A percentile compares a stretch with the other conserved stretches of the same genome.
Conservation (phyloP, 2,113 vertebrate species). For the Capreolus pygargus region DNA sequence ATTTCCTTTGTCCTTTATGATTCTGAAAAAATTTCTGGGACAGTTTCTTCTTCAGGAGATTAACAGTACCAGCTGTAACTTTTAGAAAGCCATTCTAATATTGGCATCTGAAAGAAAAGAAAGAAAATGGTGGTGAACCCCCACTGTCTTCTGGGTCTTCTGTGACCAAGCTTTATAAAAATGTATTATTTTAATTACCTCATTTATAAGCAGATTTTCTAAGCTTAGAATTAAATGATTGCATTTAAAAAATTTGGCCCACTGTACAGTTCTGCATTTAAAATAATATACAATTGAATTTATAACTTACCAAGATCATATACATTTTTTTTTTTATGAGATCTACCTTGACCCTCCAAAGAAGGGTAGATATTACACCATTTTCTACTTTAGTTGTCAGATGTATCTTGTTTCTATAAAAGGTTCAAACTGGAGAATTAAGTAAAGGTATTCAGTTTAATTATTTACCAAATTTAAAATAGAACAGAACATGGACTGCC, state of each 20-base stretch:
- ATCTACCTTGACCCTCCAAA: not conserved
- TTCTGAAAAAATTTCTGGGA: not conserved
- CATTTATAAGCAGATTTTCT: not conserved
- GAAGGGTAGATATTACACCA: not conserved
- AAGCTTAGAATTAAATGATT: not conserved
- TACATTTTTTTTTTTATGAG: not conserved
- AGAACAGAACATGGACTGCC: not conserved
- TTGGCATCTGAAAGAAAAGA: not conserved
- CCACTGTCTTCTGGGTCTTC: not conserved
- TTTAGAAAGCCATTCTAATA: not conserved
- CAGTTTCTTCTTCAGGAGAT: not conserved
- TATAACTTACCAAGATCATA: not conserved
- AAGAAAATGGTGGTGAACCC: not conserved
- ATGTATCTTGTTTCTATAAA: not conserved
- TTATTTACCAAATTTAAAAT: not conserved
- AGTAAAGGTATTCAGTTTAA: not conserved
- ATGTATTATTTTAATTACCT: not conserved
- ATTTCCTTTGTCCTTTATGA: not conserved
- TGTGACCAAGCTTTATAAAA: not conserved
- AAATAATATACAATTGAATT: not conserved
- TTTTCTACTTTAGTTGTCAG: not conserved
- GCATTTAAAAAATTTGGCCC: not conserved
- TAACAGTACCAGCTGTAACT: not conserved
- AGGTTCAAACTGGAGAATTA: not conserved
- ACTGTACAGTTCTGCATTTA: not conserved